phyloP scores from a whole-genome alignment of 2,888 invertebrate genomes.

The Sarcophaga subvicina region DNA sequence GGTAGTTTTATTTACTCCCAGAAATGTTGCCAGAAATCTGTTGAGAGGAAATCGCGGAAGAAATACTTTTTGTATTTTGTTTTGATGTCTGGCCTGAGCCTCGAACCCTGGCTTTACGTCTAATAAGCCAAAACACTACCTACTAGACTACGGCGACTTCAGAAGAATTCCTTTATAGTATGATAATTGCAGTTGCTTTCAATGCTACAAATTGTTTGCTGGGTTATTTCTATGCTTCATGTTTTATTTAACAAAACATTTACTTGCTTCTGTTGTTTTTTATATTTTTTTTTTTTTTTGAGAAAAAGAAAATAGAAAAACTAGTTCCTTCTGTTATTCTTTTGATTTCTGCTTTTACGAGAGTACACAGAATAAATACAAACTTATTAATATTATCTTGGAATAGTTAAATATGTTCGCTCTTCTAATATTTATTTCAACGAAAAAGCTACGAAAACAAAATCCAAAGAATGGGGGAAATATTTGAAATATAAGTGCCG shows the following conservation, averaged over 20 bases:
- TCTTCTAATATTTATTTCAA: conserved; percentile 10
- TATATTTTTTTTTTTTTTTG: neutral
- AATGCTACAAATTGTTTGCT: no score
- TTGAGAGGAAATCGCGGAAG: no score
- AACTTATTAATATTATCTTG: conserved; percentile 24
- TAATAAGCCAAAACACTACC: no score
- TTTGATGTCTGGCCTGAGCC: no score
- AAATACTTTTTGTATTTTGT: no score
- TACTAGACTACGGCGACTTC: no score
- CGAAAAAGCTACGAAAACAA: neutral
- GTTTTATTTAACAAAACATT: conserved; percentile 6
- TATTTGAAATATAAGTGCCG: neutral
- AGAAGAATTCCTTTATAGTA: no score
- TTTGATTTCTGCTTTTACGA: neutral
- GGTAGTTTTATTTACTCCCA: no score
- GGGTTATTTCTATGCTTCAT: no score
- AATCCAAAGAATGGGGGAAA: neutral
- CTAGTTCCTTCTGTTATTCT: conserved; percentile 2
- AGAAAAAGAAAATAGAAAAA: neutral
- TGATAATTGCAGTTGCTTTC: no score
- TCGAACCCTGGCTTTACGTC: no score
- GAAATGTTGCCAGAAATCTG: no score
- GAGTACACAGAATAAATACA: neutral
- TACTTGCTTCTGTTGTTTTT: neutral
- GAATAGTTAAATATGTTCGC: conserved; percentile 5